Evolutionary conservation across 2,113 vertebrate genomes (phyloP), one percentile per base, ranked within the genome.

Genomic region (Pseudorectes ferrugineus): DNA sequence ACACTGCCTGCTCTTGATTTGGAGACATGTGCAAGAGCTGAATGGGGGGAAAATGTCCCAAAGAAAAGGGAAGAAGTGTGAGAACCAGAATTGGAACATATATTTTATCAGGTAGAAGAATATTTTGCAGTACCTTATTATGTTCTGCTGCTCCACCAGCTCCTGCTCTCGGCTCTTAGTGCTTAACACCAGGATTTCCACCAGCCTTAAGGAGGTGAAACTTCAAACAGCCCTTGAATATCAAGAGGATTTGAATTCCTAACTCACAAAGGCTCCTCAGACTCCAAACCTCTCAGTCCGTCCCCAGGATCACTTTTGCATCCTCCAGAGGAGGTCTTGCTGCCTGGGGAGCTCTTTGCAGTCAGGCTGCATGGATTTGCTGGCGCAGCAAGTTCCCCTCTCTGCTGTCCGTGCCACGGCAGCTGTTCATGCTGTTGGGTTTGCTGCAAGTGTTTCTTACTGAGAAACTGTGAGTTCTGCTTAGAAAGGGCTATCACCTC

Each of bases 281-380:
- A 9, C 46, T 18, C 49, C 63, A 65, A 40, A 46, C 2, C n/a
- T 31, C 11, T 25, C 43, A 26, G 26, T 6, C 9, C 52, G 35
- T 24, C 33, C 57, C 43, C 1, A 4, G 12, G 31, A 28, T 48
- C 33, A 33, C 38, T 48, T 48, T 14, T 36, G n/a, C 46, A 11
- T n/a, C 16, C 43, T 73, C 17, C 11, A 11, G 65, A 43, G 48
- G 40, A 78, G 29, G 17, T 25, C 4, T 20, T 5, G 2, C 12
- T 54, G 12, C 49, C 77, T 2, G 2, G 7, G 25, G 17, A 35
- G 16, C 35, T 77, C 63, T 61, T 55, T 40, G 61, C 29, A 15
- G 31, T 16, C 43, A 6, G 48, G 51, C 46, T 65, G 25, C 8
- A 4, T 0, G 0, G 26, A 17, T 42, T 29, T 14, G 17, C 24